Evolutionary conservation across 2,888 invertebrate species (phyloP), one percentile per base, ranked within the genome.

Genomic region (Hyppa rectilinea): DNA sequence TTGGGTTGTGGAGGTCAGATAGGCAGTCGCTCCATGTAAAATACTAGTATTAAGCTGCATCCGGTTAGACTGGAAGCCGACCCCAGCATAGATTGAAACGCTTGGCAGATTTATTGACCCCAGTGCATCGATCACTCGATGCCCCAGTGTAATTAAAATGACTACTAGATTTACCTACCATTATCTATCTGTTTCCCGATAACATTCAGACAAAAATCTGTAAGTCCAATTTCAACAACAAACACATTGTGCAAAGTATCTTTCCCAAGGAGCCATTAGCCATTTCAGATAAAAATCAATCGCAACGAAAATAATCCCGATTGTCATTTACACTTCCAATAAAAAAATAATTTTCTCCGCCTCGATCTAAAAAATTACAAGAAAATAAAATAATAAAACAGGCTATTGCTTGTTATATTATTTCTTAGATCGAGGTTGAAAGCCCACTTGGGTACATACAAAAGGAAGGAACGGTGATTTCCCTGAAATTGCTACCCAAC

Each of bases 401-500:
- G 61, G 49, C 58, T 56, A 43, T 65, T n/a, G n/a, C n/a, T n/a
- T n/a, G n/a, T n/a, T n/a, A n/a, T n/a, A n/a, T n/a, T n/a, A n/a
- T n/a, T n/a, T n/a, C n/a, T n/a, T n/a, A n/a, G n/a, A n/a, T n/a
- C n/a, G n/a, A n/a, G n/a, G n/a, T n/a, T 31, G 50, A 75, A 45
- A 36, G 55, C 55, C 50, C 52, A 78, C 78, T 82, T 69, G 50
- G 26, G 31, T 49, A 67, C 43, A 50, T 49, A 70, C 47, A 73
- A 71, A 73, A 68, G 40, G 58, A 72, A 56, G 49, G 55, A 72
- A 70, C 12, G 26, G 59, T 65, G 71, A 81, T 85, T 75, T 71
- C 52, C 59, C 47, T 76, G 56, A 79, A 85, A 85, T 83, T 80
- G 76, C 75, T 74, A 64, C 71, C 58, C 29, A 29, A 59, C 56